phyloP scores from a whole-genome alignment of 2,113 vertebrate genomes.

The Rafetus swinhoei region DNA sequence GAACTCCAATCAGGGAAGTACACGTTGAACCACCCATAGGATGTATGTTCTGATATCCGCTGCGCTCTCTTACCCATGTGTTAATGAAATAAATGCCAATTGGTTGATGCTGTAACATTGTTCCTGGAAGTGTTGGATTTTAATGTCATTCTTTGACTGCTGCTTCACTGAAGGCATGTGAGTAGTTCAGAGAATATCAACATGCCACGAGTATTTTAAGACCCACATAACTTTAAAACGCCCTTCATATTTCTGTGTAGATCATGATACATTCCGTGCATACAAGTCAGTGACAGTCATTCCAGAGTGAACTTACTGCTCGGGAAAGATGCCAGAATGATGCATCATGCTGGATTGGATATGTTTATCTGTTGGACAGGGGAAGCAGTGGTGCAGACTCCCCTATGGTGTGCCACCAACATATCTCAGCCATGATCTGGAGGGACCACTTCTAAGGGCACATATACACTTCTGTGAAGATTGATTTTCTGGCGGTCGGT shows the following conservation, averaged over 20 bases:
- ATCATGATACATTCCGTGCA: conserved; percentile 46
- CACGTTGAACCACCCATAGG: background rate
- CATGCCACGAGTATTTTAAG: conserved; percentile 57
- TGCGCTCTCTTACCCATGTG: background rate
- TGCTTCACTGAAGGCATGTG: conserved; percentile 32
- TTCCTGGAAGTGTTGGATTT: conserved; percentile 63
- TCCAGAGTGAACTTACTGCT: conserved; percentile 30
- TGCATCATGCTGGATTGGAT: background rate
- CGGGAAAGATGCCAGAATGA: background rate
- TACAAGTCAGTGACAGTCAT: conserved; percentile 44
- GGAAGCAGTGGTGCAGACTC: background rate
- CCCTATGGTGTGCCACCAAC: background rate
- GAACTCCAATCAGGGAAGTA: background rate
- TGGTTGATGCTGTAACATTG: conserved; percentile 36
- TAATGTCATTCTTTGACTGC: conserved; percentile 37
- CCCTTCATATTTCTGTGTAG: conserved; percentile 40
- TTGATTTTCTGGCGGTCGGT: no score
- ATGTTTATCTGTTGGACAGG: background rate
- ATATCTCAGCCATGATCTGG: background rate
- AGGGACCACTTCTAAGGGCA: background rate
- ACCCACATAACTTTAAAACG: conserved; percentile 30
- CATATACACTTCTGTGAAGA: no score
- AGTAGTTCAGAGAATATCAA: conserved; percentile 40
- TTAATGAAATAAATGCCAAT: conserved; percentile 48
- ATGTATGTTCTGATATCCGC: conserved; percentile 20